A percentile compares a stretch with the other conserved stretches of the same genome.
These are phyloP conservation scores for Darwinula stevensoni DNA, from an alignment of 2,888 invertebrate species.

Conservation along the genomic window DNA sequence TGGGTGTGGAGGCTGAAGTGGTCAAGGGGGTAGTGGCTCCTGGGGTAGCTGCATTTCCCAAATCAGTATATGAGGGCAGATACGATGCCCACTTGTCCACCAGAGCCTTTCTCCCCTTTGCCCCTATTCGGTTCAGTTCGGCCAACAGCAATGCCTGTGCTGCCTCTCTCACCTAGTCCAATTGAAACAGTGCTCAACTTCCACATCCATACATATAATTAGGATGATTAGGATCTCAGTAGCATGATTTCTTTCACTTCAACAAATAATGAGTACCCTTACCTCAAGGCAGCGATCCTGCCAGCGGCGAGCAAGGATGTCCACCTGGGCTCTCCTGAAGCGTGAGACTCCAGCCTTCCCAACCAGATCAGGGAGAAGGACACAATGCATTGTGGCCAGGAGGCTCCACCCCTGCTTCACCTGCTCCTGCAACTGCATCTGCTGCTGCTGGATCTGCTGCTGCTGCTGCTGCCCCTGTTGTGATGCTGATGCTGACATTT, in stretches of 20 bases:
- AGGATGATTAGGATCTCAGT: too few relatives aligned
- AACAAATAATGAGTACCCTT: constrained; percentile 3
- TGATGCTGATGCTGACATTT: too few relatives aligned
- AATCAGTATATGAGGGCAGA: constrained; percentile 42
- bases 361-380: constrained; percentile 75
- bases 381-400: constrained; percentile 80
- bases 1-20: too few relatives aligned
- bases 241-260: too few relatives aligned
- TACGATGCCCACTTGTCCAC: constrained; percentile 92
- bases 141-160: constrained; percentile 81
- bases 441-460: too few relatives aligned
- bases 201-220: too few relatives aligned
- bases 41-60: too few relatives aligned
- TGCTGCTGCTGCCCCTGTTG: too few relatives aligned
- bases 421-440: not conserved
- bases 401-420: constrained; percentile 1
- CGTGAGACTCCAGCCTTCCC: constrained; percentile 26
- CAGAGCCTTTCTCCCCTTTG: constrained; percentile 63
- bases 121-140: constrained; percentile 59
- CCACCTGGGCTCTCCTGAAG: constrained; percentile 84
- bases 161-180: constrained; percentile 46
- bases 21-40: too few relatives aligned
- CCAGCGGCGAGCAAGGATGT: constrained; percentile 91
- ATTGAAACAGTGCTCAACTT: not conserved
- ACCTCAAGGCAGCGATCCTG: constrained; percentile 95